phyloP scores from a whole-genome alignment of 2,888 invertebrate genomes.

The Microctonus brassicae region DNA sequence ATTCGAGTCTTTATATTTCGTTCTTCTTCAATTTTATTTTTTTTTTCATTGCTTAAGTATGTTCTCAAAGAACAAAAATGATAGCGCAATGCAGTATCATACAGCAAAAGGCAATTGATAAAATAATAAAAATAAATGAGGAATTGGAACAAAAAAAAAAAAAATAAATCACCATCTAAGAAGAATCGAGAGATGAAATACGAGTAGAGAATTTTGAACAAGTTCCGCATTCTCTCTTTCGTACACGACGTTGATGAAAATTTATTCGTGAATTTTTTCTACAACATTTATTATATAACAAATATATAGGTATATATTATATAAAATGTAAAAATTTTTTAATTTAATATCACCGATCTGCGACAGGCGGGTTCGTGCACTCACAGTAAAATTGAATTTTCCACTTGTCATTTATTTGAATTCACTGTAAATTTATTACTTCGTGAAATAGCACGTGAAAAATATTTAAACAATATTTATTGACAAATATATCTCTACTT shows the following conservation, averaged over 20 bases:
- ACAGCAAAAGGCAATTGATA: background rate
- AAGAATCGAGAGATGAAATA: constrained; percentile 4
- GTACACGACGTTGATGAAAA: background rate
- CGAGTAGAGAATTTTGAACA: constrained; percentile 2
- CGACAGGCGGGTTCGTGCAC: background rate
- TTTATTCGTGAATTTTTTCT: background rate
- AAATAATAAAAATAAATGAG: background rate
- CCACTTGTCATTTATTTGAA: background rate
- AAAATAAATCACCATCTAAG: background rate
- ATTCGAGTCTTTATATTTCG: background rate
- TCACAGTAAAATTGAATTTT: background rate
- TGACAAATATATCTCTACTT: background rate
- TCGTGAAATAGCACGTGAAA: background rate
- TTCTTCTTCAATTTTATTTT: background rate
- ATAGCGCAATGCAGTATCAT: constrained; percentile 13
- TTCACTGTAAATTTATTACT: background rate
- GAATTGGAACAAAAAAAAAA: background rate
- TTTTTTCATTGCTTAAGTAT: background rate
- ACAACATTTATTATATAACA: background rate
- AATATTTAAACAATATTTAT: background rate
- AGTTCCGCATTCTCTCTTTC: background rate
- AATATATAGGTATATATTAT: background rate
- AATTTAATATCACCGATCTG: background rate
- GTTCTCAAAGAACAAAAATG: background rate
- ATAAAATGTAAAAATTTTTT: background rate